A percentile compares a stretch with the other conserved stretches of the same genome.
Conservation (phyloP, 23 tunicate species). For the Styela plicata region DNA sequence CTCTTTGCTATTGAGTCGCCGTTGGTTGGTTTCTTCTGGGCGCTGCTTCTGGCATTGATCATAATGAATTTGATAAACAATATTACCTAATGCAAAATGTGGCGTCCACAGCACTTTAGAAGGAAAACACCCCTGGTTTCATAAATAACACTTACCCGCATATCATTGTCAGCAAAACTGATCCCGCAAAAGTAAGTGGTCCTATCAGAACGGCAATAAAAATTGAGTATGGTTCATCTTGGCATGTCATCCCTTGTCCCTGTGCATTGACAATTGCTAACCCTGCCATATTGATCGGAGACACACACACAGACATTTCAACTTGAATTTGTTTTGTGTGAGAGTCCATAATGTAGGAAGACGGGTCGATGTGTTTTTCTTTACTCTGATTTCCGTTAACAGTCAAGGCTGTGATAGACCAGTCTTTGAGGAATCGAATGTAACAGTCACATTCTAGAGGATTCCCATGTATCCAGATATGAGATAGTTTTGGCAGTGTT, state of each 20-base stretch:
- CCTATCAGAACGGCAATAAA: slow-evolving; percentile 54
- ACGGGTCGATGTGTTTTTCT: background rate
- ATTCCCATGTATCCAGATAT: slow-evolving; percentile 55
- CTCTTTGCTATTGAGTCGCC: too few species aligned
- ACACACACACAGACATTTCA: background rate
- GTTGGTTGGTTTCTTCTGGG: too few species aligned
- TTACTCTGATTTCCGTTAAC: background rate
- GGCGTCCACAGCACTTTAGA: too few species aligned
- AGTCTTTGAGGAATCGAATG: slow-evolving; percentile 27
- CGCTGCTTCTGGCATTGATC: too few species aligned
- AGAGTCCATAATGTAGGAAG: slow-evolving; percentile 10
- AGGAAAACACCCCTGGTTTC: too few species aligned
- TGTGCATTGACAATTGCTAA: slow-evolving; percentile 24
- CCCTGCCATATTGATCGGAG: background rate
- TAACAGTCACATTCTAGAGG: slow-evolving; percentile 65
- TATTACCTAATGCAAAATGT: too few species aligned
- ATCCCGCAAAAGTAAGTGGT: slow-evolving; percentile 56
- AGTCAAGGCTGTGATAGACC: background rate
- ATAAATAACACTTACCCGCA: slow-evolving; percentile 70
- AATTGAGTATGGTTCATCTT: slow-evolving; percentile 50
- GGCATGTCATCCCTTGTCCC: slow-evolving; percentile 33
- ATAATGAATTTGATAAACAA: too few species aligned
- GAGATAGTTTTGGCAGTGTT: slow-evolving; percentile 38
- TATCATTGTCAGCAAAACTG: slow-evolving; percentile 41
- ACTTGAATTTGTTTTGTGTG: background rate